These are phyloP conservation scores for Phyllopteryx taeniolatus DNA, from an alignment of 2,113 vertebrate species.

Conservation along the genomic window DNA sequence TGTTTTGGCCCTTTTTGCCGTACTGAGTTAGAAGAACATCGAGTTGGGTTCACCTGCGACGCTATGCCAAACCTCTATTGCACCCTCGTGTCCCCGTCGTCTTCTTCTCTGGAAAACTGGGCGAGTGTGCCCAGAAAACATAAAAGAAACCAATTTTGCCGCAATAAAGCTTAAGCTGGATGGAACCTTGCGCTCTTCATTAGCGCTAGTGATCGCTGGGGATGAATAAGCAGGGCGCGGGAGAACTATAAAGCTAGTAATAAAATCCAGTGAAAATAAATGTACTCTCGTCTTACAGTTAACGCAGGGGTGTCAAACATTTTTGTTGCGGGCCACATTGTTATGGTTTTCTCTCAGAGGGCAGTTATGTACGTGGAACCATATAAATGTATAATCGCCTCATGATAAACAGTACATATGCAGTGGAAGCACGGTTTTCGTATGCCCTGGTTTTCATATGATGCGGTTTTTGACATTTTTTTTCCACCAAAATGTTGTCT, in stretches of 20 bases:
- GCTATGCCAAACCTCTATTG: slow-evolving; percentile 30
- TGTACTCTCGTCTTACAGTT: slow-evolving; percentile 1
- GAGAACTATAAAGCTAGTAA: slow-evolving; percentile 15
- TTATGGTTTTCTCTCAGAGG: too few relatives aligned
- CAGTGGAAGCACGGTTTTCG: too few relatives aligned
- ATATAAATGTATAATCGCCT: too few relatives aligned
- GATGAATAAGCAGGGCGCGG: slow-evolving; percentile 20
- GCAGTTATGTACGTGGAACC: too few relatives aligned
- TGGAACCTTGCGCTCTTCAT: slow-evolving; percentile 17
- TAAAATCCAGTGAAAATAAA: slow-evolving; percentile 17
- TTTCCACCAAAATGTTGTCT: too few relatives aligned
- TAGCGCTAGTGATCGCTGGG: slow-evolving; percentile 19
- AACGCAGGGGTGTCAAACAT: not conserved
- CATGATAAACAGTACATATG: too few relatives aligned
- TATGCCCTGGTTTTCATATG: too few relatives aligned
- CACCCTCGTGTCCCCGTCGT: slow-evolving; percentile 2
- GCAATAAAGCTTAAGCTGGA: slow-evolving; percentile 34
- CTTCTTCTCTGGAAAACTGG: slow-evolving; percentile 30
- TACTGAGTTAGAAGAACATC: not conserved
- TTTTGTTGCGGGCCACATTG: too few relatives aligned
- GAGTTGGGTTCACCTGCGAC: slow-evolving; percentile 27
- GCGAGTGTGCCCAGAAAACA: slow-evolving; percentile 29
- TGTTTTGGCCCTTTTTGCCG: slow-evolving; percentile 53
- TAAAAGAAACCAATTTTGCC: slow-evolving; percentile 22
- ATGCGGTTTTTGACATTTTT: too few relatives aligned